Evolutionary conservation across 2,113 vertebrate species (phyloP).

Genomic region (Syngnathus scovelli): DNA sequence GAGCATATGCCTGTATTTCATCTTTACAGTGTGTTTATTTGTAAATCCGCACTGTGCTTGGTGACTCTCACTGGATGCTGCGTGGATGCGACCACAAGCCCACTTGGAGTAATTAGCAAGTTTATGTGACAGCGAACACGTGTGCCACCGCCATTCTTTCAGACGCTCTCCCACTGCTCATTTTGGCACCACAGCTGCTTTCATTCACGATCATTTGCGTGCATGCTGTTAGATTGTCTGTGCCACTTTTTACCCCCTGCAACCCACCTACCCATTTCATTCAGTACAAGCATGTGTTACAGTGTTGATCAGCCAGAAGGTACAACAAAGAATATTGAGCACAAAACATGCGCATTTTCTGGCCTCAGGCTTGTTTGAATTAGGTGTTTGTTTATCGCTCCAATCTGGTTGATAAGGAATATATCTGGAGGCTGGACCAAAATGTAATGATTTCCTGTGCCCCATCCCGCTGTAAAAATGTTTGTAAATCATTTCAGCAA

Average conservation of each 20-base stretch:
- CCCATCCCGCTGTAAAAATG: neutral
- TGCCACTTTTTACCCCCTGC: neutral
- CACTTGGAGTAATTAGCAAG: constrained; percentile 49
- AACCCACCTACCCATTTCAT: constrained; percentile 2
- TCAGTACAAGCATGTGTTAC: constrained; percentile 9
- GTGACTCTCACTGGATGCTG: constrained; percentile 15
- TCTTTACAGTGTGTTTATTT: constrained; percentile 42
- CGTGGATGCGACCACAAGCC: constrained; percentile 12
- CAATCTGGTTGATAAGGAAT: neutral
- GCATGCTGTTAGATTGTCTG: neutral
- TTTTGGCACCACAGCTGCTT: constrained; percentile 24
- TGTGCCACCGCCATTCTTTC: constrained; percentile 26
- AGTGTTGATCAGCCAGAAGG: neutral
- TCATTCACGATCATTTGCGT: constrained; percentile 13
- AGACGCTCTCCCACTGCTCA: constrained; percentile 22
- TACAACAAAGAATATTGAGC: neutral
- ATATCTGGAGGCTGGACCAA: neutral
- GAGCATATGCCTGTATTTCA: constrained; percentile 39
- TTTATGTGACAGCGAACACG: constrained; percentile 36
- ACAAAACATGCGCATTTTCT: neutral
- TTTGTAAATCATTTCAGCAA: neutral
- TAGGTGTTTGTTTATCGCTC: neutral
- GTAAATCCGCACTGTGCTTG: constrained; percentile 13
- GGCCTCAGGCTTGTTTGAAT: neutral
- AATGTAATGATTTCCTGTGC: neutral